phyloP scores from a whole-genome alignment of 2,888 invertebrate species.

The Aradus depressus region DNA sequence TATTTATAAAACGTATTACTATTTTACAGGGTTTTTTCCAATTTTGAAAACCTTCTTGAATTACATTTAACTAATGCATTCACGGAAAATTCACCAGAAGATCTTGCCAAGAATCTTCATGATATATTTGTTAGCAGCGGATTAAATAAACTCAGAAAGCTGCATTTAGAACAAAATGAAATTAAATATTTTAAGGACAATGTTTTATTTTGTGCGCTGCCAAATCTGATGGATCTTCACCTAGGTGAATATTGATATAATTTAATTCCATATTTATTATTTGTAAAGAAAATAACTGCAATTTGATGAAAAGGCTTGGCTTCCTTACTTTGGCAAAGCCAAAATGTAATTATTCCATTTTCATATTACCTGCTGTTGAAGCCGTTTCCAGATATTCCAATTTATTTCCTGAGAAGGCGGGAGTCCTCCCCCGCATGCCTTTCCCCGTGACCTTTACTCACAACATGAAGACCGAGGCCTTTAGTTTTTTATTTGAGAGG shows the following conservation, averaged over 20 bases:
- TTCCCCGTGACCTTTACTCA: too few relatives aligned
- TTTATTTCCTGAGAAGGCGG: too few relatives aligned
- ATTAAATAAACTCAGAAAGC: constrained; percentile 50
- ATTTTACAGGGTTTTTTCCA: constrained; percentile 50
- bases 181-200: constrained; percentile 53
- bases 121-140: constrained; percentile 58
- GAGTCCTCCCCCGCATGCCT: too few relatives aligned
- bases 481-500: too few relatives aligned
- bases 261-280: background rate
- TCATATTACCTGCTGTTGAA: too few relatives aligned
- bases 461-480: too few relatives aligned
- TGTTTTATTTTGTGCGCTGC: constrained; percentile 57
- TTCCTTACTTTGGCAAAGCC: too few relatives aligned
- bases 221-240: constrained; percentile 53
- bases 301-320: too few relatives aligned
- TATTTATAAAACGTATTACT: too few relatives aligned
- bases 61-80: constrained; percentile 64
- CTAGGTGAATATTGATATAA: constrained; percentile 43
- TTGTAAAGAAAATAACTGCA: background rate
- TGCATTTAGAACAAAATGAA: constrained; percentile 66
- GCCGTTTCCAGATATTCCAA: too few relatives aligned
- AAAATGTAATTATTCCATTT: too few relatives aligned
- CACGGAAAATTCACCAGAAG: constrained; percentile 49
- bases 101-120: constrained; percentile 53
- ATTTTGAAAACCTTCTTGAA: constrained; percentile 54